Base-by-base conservation (phyloP, 2,888 invertebrate species). In the Andricus quercusramuli region DNA sequence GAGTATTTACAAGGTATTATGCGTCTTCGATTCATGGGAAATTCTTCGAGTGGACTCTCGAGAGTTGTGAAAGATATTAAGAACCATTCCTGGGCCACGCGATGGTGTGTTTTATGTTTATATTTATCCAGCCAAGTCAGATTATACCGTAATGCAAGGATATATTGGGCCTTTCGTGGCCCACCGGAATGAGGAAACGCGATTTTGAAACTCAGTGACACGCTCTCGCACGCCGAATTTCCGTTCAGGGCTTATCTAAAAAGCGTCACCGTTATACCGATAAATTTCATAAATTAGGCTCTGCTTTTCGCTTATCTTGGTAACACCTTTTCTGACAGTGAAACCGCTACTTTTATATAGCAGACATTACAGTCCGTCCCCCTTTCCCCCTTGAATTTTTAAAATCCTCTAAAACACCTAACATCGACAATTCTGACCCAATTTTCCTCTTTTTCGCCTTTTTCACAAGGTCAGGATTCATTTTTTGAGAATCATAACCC, bases 1-100 rank as follows among this genome's bases (percentile, higher is more conserved):
- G 84, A 83, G 85, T 87, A 86, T 85, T 85, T 83, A 84, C 83
- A 82, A 81, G 79, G 84, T 81, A 86, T 86, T 85, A 86, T 85
- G 70, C 44, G 64, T 37, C 81, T 80, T 82, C 80, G 78, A 82
- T 81, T 83, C 80, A 65, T 79, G 74, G 78, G 82, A 76, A 83
- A 78, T 44, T 77, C 56, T 67, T 78, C 65, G 79, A 80, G 84
- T 80, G 79, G 78, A 64, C 82, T 68, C 76, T 56, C 25, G 68
- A 56, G 77, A 78, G 76, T 77, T 59, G 56, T 67, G 78, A 78
- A 76, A 74, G 78, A 83, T 41, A 44, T 15, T 47, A 56, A 68
- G 62, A 62, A 62, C 25, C 62, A 62, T 62, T 62, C 62, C 62
- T 25, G 62, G 25, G 25, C 62, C 62, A 29, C 15, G 62, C 25